Evolutionary conservation across 1,140 invertebrate genomes (phyloP).

Genomic region (Phocides pigmalion): DNA sequence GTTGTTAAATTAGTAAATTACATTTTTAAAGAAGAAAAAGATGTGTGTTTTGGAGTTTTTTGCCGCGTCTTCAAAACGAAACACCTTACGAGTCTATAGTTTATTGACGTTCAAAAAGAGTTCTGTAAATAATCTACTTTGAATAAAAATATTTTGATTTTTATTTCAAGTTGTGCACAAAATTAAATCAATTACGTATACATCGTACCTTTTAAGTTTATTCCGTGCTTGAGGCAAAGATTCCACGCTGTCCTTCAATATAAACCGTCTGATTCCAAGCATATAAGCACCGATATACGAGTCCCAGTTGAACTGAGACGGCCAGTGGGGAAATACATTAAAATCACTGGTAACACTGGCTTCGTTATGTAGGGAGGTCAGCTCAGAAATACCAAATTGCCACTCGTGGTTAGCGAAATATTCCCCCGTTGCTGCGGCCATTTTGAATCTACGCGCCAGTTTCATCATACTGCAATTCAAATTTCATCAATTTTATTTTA

Average conservation of each 20-base stretch:
- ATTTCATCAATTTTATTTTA: too few relatives aligned
- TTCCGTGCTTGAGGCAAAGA: slow-evolving; percentile 86
- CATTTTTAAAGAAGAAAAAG: too few relatives aligned
- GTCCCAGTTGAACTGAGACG: slow-evolving; percentile 62
- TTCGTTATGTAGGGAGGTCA: slow-evolving; percentile 86
- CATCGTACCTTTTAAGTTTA: slow-evolving; percentile 86
- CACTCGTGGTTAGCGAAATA: slow-evolving; percentile 96
- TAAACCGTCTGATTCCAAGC: slow-evolving; percentile 90
- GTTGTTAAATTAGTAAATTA: too few relatives aligned
- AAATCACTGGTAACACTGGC: slow-evolving; percentile 86
- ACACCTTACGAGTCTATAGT: too few relatives aligned
- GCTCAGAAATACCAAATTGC: slow-evolving; percentile 91
- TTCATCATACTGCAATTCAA: slow-evolving; percentile 90
- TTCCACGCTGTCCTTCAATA: slow-evolving; percentile 90
- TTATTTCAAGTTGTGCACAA: too few relatives aligned
- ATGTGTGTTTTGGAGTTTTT: too few relatives aligned
- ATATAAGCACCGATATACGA: slow-evolving; percentile 87
- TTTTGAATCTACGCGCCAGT: slow-evolving; percentile 91
- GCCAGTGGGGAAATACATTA: slow-evolving; percentile 82
- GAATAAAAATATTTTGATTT: too few relatives aligned
- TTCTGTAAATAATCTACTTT: too few relatives aligned
- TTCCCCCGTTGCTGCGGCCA: slow-evolving; percentile 90
- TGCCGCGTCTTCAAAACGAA: too few relatives aligned
- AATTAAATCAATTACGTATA: too few relatives aligned
- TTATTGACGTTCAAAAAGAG: too few relatives aligned